Percentiles rank a stretch among this genome's conserved stretches.
These are phyloP conservation scores for Thalpophila matura DNA, from an alignment of 2,888 invertebrate genomes.

Conservation along the genomic window DNA sequence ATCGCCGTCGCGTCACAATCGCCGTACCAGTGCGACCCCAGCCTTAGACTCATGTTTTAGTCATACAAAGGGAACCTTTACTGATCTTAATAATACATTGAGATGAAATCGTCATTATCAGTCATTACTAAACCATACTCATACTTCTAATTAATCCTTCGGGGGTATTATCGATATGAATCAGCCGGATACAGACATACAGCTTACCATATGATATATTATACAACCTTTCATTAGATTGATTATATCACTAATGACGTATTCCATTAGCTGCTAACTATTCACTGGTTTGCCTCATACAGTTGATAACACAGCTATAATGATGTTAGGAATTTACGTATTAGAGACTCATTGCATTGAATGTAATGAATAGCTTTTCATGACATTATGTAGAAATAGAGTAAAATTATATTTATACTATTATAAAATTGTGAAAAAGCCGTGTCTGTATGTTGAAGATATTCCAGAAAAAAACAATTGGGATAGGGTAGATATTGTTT, in stretches of 20 bases:
- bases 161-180: slow-evolving; percentile 27
- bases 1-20: too few species aligned
- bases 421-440: too few species aligned
- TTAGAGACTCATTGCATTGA: slow-evolving; percentile 12
- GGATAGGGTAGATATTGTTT: too few species aligned
- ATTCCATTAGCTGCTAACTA: slow-evolving; percentile 58
- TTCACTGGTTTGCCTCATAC: slow-evolving; percentile 36
- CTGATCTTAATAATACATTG: too few species aligned
- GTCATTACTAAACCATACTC: slow-evolving; percentile 18
- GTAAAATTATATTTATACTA: background rate
- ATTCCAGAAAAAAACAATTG: too few species aligned
- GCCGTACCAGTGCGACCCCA: too few species aligned
- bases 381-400: background rate
- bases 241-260: slow-evolving; percentile 60
- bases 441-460: background rate
- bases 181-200: slow-evolving; percentile 25
- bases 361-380: slow-evolving; percentile 27
- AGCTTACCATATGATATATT: slow-evolving; percentile 19
- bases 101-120: slow-evolving; percentile 32
- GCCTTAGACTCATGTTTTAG: too few species aligned
- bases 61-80: too few species aligned
- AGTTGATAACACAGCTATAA: slow-evolving; percentile 40
- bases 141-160: slow-evolving; percentile 20
- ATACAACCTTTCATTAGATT: slow-evolving; percentile 48
- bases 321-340: slow-evolving; percentile 38